These are phyloP conservation scores for Colostygia pectinataria DNA, from an alignment of 2,888 invertebrate species.

Conservation along the genomic window DNA sequence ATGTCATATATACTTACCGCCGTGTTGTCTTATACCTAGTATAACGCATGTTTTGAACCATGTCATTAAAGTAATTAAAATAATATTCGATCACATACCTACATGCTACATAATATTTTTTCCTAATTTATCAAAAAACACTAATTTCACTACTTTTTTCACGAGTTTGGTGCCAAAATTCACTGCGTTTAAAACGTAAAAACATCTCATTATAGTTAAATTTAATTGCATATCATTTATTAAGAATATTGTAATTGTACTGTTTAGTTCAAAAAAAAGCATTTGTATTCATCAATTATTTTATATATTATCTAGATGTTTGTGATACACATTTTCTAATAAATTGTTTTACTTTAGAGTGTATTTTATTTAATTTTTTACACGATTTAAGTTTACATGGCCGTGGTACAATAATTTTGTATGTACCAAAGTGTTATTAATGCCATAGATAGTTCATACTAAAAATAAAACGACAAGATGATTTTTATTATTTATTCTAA, in stretches of 20 bases:
- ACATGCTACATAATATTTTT: too few relatives aligned
- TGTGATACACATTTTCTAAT: slow-evolving; percentile 23
- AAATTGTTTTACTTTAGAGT: slow-evolving; percentile 17
- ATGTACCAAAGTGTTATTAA: too few relatives aligned
- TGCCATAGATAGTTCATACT: too few relatives aligned
- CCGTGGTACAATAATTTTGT: too few relatives aligned
- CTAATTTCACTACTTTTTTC: neutral
- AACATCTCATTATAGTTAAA: neutral
- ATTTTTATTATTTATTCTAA: slow-evolving; percentile 69
- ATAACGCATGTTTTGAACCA: slow-evolving; percentile 17
- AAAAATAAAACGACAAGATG: slow-evolving; percentile 31
- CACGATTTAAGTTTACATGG: too few relatives aligned
- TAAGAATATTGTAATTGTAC: slow-evolving; percentile 12
- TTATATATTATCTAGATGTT: slow-evolving; percentile 21
- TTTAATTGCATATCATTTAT: slow-evolving; percentile 22
- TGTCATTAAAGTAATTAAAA: too few relatives aligned
- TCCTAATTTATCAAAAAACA: too few relatives aligned
- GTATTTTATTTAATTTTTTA: neutral
- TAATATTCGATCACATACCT: too few relatives aligned
- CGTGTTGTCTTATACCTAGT: too few relatives aligned
- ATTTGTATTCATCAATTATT: slow-evolving; percentile 13
- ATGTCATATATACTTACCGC: neutral
- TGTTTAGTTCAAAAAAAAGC: slow-evolving; percentile 17
- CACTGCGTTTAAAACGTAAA: slow-evolving; percentile 20
- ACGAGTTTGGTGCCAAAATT: slow-evolving; percentile 19